Base-by-base conservation (phyloP, 2,888 invertebrate species). In the Formica aserva region DNA sequence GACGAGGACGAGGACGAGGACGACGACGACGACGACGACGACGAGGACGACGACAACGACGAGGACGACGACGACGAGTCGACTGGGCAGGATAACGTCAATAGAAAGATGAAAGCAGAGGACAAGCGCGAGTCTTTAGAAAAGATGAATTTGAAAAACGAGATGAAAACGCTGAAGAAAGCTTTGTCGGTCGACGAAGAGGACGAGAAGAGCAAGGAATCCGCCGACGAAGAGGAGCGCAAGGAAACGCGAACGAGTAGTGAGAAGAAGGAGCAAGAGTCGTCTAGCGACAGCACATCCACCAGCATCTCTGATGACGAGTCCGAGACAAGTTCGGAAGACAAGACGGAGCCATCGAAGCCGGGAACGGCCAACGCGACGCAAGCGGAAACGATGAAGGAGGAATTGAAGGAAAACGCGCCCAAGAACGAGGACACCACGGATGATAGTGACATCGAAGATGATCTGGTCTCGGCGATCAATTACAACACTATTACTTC, bases 401-500 rank as follows among this genome's bases (percentile, higher is more conserved):
- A 77, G 15, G 26, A 38, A 8, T 9, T 26, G 18, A 80, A 80
- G 45, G 78, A 80, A 4, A 26, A 22, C 41, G 22, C 84, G n/a
- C 32, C 77, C 15, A 92, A 91, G 60, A 93, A 92, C 67, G 92
- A 90, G 65, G 94, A 94, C 41, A 94, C 93, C 66, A 93, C 93
- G n/a, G 94, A 95, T 4, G 95, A 95, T 86, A 95, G 95, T 92
- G 96, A 97, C 87, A 96, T 96, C 89, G 96, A 96, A 92, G 96
- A 96, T 88, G 97, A 97, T 90, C 94, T 97, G 88, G 96, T 96
- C 11, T 96, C 96, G 75, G 96, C 96, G 65, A 96, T 97, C 87
- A 97, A 97, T 94, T 96, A 97, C 94, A 97, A 97, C 91, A 97
- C 97, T n/a, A 96, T 96, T 88, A 96, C 96, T 87, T 97, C 97